Base-by-base conservation (phyloP, 1,140 invertebrate species). In the Ceratosolen solmsi region DNA sequence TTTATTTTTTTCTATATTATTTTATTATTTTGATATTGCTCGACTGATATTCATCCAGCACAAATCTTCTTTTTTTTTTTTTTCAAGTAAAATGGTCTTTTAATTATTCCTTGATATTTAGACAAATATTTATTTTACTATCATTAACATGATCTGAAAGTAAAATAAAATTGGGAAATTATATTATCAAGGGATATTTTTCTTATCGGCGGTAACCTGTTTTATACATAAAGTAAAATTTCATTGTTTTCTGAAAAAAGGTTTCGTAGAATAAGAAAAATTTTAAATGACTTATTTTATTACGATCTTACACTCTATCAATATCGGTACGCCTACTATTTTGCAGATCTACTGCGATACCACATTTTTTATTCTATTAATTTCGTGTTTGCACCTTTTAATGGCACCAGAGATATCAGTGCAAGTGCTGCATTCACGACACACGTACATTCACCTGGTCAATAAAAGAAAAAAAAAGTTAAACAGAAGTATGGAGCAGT, bases 341-440 rank as follows among this genome's bases (percentile, higher is more conserved):
- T 54, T 33, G n/a, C 68, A 81, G 25, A 71, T 58, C 11, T 51
- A 68, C 36, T 73, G n/a, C 71, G 65, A 74, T 38, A 25, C 58
- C 82, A 83, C 75, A 60, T 65, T 73, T 77, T 82, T 70, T 72
- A n/a, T n/a, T 30, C 13, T 54, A 22, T 77, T 38, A 38, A 65
- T 56, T 54, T 60, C 38, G 36, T 77, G 79, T 49, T 22, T 56
- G 76, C 82, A 79, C 76, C 27, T 65, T 63, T 68, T 75, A 9
- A 79, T 33, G 82, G n/a, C 82, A 83, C 82, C 51, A 79, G 74
- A 79, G 41, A 72, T 78, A 51, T 77, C 71, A 72, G 38, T 54
- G n/a, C 77, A 72, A 79, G 78, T 72, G 78, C 27, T 41, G 71
- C 33, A 73, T 76, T 76, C 49, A 68, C 56, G 58, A 54, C 46